These are phyloP conservation scores for Spisula subtruncata DNA, from an alignment of 2,888 invertebrate genomes.

Conservation along the genomic window DNA sequence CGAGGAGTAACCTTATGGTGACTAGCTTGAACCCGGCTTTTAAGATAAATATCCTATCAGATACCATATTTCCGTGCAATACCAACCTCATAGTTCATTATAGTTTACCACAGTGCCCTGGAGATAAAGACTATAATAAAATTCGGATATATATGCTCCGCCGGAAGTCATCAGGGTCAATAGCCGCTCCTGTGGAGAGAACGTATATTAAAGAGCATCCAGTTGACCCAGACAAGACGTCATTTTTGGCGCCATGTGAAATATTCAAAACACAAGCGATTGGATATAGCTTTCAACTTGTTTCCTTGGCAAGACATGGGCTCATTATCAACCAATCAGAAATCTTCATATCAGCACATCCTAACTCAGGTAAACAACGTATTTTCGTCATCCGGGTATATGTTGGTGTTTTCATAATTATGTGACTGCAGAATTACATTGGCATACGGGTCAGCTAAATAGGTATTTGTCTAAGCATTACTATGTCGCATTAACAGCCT, in stretches of 20 bases:
- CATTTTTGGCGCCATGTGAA: slow-evolving; percentile 76
- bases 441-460: too few species aligned
- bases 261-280: slow-evolving; percentile 77
- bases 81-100: slow-evolving; percentile 76
- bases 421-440: too few species aligned
- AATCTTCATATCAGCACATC: slow-evolving; percentile 79
- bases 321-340: slow-evolving; percentile 81
- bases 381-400: neutral
- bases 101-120: slow-evolving; percentile 79
- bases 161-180: slow-evolving; percentile 76
- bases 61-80: slow-evolving; percentile 81
- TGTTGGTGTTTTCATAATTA: too few species aligned
- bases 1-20: slow-evolving; percentile 79
- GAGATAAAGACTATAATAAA: slow-evolving; percentile 77
- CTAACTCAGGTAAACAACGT: slow-evolving; percentile 81
- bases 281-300: slow-evolving; percentile 85
- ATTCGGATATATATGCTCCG: slow-evolving; percentile 80
- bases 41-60: slow-evolving; percentile 71
- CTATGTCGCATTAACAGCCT: too few species aligned
- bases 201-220: slow-evolving; percentile 77
- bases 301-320: slow-evolving; percentile 78
- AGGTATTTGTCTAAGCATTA: too few species aligned
- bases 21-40: slow-evolving; percentile 80
- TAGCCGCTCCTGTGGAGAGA: slow-evolving; percentile 79
- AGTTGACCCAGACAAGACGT: slow-evolving; percentile 73